Conservation (phyloP, 2,797 vertebrate genomes). For the Artibeus lituratus region DNA sequence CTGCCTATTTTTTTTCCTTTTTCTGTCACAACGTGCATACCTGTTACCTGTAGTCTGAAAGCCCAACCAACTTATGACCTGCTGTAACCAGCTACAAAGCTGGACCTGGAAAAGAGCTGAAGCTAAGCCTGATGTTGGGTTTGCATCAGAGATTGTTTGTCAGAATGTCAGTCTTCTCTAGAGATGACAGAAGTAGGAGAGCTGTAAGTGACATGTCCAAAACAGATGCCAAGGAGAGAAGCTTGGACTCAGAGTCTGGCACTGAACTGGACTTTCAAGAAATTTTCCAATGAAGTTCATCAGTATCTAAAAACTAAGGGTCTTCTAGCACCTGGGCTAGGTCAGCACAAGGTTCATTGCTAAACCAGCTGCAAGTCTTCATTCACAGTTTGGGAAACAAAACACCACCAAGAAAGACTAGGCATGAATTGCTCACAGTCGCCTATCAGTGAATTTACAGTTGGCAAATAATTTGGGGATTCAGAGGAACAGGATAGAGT, state of each 20-base stretch:
- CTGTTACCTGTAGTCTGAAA: background rate
- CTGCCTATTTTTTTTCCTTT: background rate
- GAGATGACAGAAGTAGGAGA: conserved; percentile 38
- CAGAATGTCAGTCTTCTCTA: background rate
- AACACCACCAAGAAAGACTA: conserved; percentile 32
- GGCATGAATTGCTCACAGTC: background rate
- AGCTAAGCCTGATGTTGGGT: background rate
- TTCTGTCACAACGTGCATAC: background rate
- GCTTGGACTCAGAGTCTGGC: background rate
- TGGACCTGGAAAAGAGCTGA: background rate
- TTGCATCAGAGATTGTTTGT: conserved; percentile 39
- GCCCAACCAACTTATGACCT: background rate
- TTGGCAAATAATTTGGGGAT: background rate
- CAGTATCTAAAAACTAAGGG: conserved; percentile 49
- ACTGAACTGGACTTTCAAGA: conserved; percentile 1
- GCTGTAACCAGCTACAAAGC: background rate
- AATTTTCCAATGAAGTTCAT: conserved; percentile 34
- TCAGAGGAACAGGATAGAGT: background rate
- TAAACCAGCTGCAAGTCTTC: background rate
- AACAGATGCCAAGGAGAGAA: background rate
- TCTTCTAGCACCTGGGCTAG: background rate
- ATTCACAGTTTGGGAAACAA: background rate
- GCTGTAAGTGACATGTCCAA: conserved; percentile 45
- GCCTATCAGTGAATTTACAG: background rate
- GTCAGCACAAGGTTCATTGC: background rate